A percentile compares a stretch with the other conserved stretches of the same genome.
phyloP scores from a whole-genome alignment of 1,140 invertebrate genomes.

The Zaprionus africanus region DNA sequence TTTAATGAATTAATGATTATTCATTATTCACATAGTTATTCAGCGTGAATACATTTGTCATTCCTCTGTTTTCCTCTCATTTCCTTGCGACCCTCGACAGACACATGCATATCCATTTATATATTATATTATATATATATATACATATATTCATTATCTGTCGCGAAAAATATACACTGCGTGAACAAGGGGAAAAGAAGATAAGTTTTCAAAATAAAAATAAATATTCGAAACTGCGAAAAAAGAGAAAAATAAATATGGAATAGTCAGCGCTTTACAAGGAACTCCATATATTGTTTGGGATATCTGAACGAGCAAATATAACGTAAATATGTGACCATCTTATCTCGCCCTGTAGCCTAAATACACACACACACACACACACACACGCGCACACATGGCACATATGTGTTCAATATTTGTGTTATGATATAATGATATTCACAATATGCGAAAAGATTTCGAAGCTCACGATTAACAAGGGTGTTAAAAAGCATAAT shows the following conservation, averaged over 20 bases:
- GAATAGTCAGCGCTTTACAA: conserved; percentile 16
- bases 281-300: conserved; percentile 21
- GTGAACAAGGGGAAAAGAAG: neutral
- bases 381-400: neutral
- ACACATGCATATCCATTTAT: neutral
- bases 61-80: neutral
- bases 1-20: neutral
- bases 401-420: neutral
- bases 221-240: conserved; percentile 29
- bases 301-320: conserved; percentile 30
- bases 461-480: neutral
- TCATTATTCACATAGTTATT: conserved; percentile 2
- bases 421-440: conserved; percentile 13
- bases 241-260: conserved; percentile 27
- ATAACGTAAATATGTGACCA: conserved; percentile 9
- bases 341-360: conserved; percentile 16
- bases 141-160: conserved; percentile 21
- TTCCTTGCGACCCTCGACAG: conserved; percentile 16
- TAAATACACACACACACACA: conserved; percentile 27
- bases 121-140: conserved; percentile 10
- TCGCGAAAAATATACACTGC: conserved; percentile 12
- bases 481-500: neutral
- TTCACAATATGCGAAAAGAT: conserved; percentile 5
- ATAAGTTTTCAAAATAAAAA: conserved; percentile 35
- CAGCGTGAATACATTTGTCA: conserved; percentile 1